Conservation (phyloP, 2,888 invertebrate species). For the Venusia cambrica region DNA sequence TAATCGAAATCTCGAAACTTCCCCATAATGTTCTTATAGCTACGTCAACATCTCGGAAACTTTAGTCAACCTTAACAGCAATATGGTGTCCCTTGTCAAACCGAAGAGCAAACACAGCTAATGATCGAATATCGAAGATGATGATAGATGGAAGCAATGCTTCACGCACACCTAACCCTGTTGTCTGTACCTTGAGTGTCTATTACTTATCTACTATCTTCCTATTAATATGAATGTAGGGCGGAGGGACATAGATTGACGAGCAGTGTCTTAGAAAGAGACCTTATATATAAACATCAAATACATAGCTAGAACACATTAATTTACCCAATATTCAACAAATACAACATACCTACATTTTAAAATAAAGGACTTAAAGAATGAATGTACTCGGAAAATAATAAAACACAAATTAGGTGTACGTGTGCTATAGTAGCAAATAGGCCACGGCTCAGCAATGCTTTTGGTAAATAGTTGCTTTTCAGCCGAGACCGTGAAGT, state of each 20-base stretch:
- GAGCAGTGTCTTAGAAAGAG: too few species aligned
- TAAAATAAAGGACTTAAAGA: too few species aligned
- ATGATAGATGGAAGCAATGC: constrained; percentile 77
- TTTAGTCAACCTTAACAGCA: constrained; percentile 68
- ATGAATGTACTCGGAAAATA: too few species aligned
- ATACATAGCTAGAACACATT: too few species aligned
- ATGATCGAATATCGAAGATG: constrained; percentile 71
- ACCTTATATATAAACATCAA: too few species aligned
- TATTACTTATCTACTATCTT: constrained; percentile 14
- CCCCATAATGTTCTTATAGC: constrained; percentile 9
- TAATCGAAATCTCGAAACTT: constrained; percentile 18
- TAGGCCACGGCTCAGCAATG: too few species aligned
- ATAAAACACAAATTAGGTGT: too few species aligned
- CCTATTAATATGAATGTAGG: background rate
- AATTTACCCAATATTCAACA: too few species aligned
- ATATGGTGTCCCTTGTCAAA: constrained; percentile 70
- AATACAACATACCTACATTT: too few species aligned
- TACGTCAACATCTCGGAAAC: constrained; percentile 34
- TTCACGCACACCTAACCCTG: constrained; percentile 59
- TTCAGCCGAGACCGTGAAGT: too few species aligned
- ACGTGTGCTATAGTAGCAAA: too few species aligned
- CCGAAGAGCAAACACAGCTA: constrained; percentile 65
- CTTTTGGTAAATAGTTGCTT: too few species aligned
- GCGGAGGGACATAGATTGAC: background rate
- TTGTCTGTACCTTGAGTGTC: constrained; percentile 36